Evolutionary conservation across 1,140 invertebrate genomes (phyloP).

Genomic region (Littorina saxatilis): DNA sequence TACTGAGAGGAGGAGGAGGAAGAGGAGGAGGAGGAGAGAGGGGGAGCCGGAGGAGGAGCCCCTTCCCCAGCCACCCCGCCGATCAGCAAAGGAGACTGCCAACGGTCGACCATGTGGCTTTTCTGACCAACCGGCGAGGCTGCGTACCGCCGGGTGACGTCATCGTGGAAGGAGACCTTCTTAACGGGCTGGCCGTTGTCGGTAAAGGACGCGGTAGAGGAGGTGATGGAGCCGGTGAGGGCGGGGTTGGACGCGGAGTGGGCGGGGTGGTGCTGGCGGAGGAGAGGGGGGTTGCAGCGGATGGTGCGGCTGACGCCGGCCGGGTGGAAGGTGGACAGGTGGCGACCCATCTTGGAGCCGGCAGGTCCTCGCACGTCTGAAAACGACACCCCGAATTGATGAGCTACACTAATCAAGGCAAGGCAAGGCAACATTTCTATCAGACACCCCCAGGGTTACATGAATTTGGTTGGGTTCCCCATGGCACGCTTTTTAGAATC

Average conservation of each 20-base stretch:
- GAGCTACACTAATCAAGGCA: too few species aligned
- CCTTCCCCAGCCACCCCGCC: background rate
- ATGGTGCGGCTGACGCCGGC: background rate
- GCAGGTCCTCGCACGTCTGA: background rate
- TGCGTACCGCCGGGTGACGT: slow-evolving; percentile 20
- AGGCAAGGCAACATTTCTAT: too few species aligned
- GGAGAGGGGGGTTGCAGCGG: background rate
- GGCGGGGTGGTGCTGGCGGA: slow-evolving; percentile 16
- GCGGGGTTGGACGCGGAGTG: slow-evolving; percentile 7
- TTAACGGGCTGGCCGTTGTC: slow-evolving; percentile 42
- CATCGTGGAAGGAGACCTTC: slow-evolving; percentile 48
- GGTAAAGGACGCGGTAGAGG: slow-evolving; percentile 9
- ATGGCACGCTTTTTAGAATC: too few species aligned
- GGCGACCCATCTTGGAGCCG: slow-evolving; percentile 21
- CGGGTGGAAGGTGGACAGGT: slow-evolving; percentile 30
- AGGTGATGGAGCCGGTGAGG: background rate
- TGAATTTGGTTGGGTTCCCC: too few species aligned
- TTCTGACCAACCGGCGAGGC: background rate
- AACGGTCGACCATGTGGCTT: slow-evolving; percentile 11
- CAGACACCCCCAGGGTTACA: too few species aligned
- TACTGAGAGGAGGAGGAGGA: background rate
- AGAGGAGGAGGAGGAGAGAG: background rate
- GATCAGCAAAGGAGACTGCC: slow-evolving; percentile 21
- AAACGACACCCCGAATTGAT: too few species aligned
- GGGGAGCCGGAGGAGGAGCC: slow-evolving; percentile 10